Conservation (phyloP, 2,888 invertebrate genomes). For the Pristionchus entomophagus region DNA sequence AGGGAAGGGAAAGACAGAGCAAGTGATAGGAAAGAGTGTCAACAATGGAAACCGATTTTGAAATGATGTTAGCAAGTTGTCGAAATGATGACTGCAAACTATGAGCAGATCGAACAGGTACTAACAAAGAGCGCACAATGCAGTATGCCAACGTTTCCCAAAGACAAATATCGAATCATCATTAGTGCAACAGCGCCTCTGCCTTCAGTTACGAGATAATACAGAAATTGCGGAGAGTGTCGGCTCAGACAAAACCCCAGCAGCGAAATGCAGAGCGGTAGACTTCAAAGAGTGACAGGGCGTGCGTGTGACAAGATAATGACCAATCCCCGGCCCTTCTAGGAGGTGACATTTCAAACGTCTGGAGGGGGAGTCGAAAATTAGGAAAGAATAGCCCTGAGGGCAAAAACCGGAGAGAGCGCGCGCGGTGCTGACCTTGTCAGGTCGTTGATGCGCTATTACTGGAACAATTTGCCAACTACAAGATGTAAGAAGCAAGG, state of each 20-base stretch:
- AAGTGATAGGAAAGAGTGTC: conserved; percentile 23
- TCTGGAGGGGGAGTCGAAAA: not conserved
- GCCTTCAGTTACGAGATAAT: not conserved
- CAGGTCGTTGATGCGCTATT: not conserved
- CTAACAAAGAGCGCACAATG: too few species aligned
- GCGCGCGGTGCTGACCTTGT: conserved; percentile 5
- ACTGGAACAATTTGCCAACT: not conserved
- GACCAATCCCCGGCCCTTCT: not conserved
- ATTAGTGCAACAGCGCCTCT: not conserved
- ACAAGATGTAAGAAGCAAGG: not conserved
- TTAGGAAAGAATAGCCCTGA: not conserved
- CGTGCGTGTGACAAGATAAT: conserved; percentile 27
- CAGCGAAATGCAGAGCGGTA: not conserved
- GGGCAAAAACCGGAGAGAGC: not conserved
- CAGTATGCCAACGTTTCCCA: too few species aligned
- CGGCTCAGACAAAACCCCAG: not conserved
- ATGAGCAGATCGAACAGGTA: too few species aligned
- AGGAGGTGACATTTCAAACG: not conserved
- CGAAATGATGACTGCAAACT: too few species aligned
- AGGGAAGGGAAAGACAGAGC: not conserved
- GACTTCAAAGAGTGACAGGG: not conserved
- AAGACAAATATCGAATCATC: not conserved
- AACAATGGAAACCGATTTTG: conserved; percentile 11
- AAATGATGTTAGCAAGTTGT: not conserved
- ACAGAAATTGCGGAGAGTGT: not conserved